A percentile compares a stretch with the other conserved stretches of the same genome.
These are phyloP conservation scores for Agrochola lychnidis DNA, from an alignment of 2,888 invertebrate genomes.

Conservation along the genomic window DNA sequence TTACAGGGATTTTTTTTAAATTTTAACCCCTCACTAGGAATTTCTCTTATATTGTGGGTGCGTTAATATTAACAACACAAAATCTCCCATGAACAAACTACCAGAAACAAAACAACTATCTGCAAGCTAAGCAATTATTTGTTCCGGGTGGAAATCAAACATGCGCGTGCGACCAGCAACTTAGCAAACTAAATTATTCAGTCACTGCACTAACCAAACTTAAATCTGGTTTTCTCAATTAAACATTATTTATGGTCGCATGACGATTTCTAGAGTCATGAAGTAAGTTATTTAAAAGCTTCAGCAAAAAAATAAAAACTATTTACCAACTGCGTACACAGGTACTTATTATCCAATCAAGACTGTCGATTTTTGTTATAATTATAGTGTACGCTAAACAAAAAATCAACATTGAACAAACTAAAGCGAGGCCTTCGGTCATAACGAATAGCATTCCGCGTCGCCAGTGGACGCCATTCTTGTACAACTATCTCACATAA, in stretches of 20 bases:
- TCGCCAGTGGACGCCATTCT: slow-evolving; percentile 66
- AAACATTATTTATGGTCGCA: not conserved
- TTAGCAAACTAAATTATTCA: not conserved
- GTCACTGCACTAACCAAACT: not conserved
- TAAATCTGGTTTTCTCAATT: not conserved
- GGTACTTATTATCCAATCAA: slow-evolving; percentile 38
- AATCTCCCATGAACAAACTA: not conserved
- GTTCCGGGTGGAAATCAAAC: slow-evolving; percentile 6
- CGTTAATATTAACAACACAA: not conserved
- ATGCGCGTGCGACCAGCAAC: not conserved
- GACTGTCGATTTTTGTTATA: slow-evolving; percentile 40
- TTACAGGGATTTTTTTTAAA: not conserved
- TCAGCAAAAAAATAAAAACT: not conserved
- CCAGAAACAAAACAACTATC: not conserved
- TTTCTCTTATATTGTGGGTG: too few relatives aligned
- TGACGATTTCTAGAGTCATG: not conserved
- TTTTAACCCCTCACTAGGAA: not conserved
- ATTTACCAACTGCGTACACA: slow-evolving; percentile 8
- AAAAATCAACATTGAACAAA: slow-evolving; percentile 65
- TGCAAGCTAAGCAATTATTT: not conserved
- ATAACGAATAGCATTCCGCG: slow-evolving; percentile 65
- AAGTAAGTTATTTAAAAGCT: too few relatives aligned
- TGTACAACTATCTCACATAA: slow-evolving; percentile 73
- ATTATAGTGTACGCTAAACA: slow-evolving; percentile 50
- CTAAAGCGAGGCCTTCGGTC: slow-evolving; percentile 65